Evolutionary conservation across 30 jellyfish, hydroid and myxozoan genomes (phyloP).

Genomic region (Chrysaora quinquecirrha): DNA sequence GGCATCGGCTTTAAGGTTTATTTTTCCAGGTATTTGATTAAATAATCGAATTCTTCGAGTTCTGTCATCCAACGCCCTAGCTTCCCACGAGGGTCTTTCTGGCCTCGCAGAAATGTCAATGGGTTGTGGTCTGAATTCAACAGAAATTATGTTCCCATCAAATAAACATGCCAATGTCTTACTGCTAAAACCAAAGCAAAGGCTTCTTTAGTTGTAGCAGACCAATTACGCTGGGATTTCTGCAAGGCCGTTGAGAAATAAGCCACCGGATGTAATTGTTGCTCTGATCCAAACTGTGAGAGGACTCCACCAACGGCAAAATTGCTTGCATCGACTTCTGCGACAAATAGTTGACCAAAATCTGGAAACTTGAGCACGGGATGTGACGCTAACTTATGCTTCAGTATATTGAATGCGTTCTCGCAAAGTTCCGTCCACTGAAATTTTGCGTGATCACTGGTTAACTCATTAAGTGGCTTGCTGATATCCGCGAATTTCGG

Average conservation of each 20-base stretch:
- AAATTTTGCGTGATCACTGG: neutral
- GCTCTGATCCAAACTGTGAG: neutral
- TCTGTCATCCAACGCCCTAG: constrained; percentile 45
- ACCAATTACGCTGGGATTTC: constrained; percentile 15
- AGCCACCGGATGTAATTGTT: constrained; percentile 10
- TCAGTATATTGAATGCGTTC: neutral
- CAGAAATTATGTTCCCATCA: constrained; percentile 33
- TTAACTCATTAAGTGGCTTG: neutral
- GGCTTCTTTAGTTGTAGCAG: constrained; percentile 29
- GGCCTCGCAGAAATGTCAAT: constrained; percentile 40
- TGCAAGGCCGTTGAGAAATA: constrained; percentile 37
- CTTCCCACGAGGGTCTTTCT: constrained; percentile 50
- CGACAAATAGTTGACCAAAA: neutral
- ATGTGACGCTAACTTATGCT: neutral
- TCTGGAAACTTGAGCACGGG: neutral
- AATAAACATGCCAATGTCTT: constrained; percentile 59
- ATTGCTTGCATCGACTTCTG: constrained; percentile 22
- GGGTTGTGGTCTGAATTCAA: constrained; percentile 59
- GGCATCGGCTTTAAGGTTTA: constrained; percentile 46
- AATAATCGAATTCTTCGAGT: constrained; percentile 32
- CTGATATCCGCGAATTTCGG: neutral
- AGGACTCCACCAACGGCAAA: constrained; percentile 16
- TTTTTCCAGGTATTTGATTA: constrained; percentile 27
- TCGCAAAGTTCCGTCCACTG: neutral
- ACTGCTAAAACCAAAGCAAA: constrained; percentile 32